Evolutionary conservation across 2,888 invertebrate species (phyloP).

Genomic region (Leptinotarsa tumamoca): DNA sequence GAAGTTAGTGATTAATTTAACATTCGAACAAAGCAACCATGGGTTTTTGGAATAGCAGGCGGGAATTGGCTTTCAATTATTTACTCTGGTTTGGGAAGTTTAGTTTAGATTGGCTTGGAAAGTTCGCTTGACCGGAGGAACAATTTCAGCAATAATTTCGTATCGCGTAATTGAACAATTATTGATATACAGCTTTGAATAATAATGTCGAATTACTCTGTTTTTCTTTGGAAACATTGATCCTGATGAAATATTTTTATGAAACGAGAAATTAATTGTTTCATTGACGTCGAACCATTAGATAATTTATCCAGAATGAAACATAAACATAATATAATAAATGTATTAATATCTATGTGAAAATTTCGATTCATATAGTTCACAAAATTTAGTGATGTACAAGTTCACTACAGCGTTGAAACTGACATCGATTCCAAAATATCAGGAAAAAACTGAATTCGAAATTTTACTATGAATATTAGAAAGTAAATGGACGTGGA

Average conservation of each 20-base stretch:
- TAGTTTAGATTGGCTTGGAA: constrained; percentile 5
- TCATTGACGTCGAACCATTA: no score
- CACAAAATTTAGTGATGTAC: no score
- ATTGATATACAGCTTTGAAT: constrained; percentile 3
- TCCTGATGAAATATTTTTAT: not conserved
- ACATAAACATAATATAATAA: no score
- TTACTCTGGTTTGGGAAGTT: constrained; percentile 9
- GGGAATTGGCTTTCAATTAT: constrained; percentile 18
- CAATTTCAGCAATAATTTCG: constrained; percentile 10
- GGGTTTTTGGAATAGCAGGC: constrained; percentile 14
- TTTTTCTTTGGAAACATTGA: not conserved
- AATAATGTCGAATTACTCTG: not conserved
- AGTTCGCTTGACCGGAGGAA: constrained; percentile 13
- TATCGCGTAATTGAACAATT: not conserved
- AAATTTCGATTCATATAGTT: no score
- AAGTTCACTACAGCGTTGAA: no score
- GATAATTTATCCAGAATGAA: no score
- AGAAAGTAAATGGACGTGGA: no score
- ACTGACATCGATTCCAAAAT: no score
- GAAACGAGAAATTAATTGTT: no score
- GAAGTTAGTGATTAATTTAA: constrained; percentile 17
- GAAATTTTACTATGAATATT: no score
- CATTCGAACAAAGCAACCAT: constrained; percentile 15
- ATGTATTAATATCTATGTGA: no score
- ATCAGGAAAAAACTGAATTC: no score